A percentile compares a stretch with the other conserved stretches of the same genome.
phyloP scores from a whole-genome alignment of 2,888 invertebrate species.

The Amorpha juglandis region DNA sequence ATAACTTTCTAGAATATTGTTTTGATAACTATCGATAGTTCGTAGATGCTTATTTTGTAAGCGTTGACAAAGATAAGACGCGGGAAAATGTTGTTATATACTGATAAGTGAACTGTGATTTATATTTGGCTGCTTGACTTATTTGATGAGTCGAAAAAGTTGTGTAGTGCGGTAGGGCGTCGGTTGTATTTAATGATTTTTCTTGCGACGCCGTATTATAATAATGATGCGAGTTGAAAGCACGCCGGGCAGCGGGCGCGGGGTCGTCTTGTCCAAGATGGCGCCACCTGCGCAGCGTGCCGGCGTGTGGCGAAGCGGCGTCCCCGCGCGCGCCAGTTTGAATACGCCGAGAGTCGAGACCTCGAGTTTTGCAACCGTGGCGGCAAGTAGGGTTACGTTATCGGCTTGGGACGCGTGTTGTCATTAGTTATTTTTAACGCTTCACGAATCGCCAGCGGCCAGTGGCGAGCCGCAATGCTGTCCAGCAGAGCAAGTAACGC shows the following conservation, averaged over 20 bases:
- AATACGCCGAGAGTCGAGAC: conserved; percentile 62
- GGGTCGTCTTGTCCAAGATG: conserved; percentile 71
- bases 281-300: conserved; percentile 81
- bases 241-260: conserved; percentile 70
- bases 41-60: conserved; percentile 53
- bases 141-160: conserved; percentile 17
- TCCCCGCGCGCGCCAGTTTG: conserved; percentile 76
- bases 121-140: neutral
- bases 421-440: conserved; percentile 82
- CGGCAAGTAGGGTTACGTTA: conserved; percentile 70
- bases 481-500: conserved; percentile 64
- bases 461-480: conserved; percentile 34
- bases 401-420: conserved; percentile 77
- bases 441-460: conserved; percentile 51
- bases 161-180: conserved; percentile 30
- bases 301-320: conserved; percentile 75
- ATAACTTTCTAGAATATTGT: conserved; percentile 34
- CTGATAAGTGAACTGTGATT: conserved; percentile 8
- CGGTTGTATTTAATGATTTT: conserved; percentile 37
- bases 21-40: conserved; percentile 50
- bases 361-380: conserved; percentile 74
- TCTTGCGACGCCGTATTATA: conserved; percentile 42
- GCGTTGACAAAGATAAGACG: conserved; percentile 63
- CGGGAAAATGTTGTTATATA: conserved; percentile 65
- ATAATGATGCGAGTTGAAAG: conserved; percentile 51